Evolutionary conservation across 2,113 vertebrate species (phyloP).

Genomic region (Epinephelus moara): DNA sequence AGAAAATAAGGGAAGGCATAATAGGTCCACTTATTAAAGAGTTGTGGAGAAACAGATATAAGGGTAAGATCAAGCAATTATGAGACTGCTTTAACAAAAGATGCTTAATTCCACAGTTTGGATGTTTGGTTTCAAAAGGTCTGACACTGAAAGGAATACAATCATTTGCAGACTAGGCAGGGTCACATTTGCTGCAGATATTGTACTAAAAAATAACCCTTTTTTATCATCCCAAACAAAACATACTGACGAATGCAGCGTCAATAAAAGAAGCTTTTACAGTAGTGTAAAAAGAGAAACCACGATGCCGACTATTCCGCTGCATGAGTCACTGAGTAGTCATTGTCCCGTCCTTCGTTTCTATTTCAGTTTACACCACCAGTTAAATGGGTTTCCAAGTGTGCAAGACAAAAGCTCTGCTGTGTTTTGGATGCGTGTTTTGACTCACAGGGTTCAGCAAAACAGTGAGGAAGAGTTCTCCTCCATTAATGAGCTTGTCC

Average conservation of each 20-base stretch:
- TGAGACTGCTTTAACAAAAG: background rate
- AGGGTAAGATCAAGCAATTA: background rate
- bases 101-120: background rate
- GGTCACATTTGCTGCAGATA: background rate
- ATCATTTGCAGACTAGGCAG: background rate
- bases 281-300: constrained; percentile 9
- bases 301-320: background rate
- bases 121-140: constrained; percentile 5
- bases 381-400: constrained; percentile 40
- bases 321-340: constrained; percentile 49
- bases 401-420: constrained; percentile 38
- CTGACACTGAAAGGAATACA: background rate
- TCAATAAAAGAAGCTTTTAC: constrained; percentile 35
- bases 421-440: background rate
- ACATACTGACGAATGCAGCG: constrained; percentile 4
- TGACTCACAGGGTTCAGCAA: constrained; percentile 95
- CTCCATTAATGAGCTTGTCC: constrained; percentile 97
- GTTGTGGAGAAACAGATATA: background rate
- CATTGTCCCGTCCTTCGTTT: constrained; percentile 41
- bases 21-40: too few relatives aligned
- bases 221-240: constrained; percentile 32
- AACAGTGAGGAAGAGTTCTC: constrained; percentile 96
- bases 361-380: constrained; percentile 52
- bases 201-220: background rate
- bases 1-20: too few relatives aligned